phyloP scores from a whole-genome alignment of 1,140 invertebrate genomes.

The Gonioctena quinquepunctata region DNA sequence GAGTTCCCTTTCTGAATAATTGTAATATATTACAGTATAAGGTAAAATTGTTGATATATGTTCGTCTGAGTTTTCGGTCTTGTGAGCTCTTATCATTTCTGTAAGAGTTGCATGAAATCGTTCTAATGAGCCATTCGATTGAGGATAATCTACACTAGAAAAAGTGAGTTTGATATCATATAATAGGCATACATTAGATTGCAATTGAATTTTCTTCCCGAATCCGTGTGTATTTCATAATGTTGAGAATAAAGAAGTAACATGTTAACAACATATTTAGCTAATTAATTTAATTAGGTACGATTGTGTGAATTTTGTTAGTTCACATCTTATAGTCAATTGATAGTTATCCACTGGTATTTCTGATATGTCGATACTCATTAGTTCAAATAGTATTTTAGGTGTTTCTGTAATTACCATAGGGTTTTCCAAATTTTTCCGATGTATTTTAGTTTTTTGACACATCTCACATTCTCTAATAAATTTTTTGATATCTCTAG shows the following conservation, averaged over 20 bases:
- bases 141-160: not conserved
- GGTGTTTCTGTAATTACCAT: conserved; percentile 21
- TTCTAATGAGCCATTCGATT: not conserved
- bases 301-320: not conserved
- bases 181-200: too few species aligned
- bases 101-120: not conserved
- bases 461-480: conserved; percentile 21
- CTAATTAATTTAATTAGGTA: not conserved
- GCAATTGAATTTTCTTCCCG: not conserved
- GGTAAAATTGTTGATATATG: not conserved
- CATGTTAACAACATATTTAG: not conserved
- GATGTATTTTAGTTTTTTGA: conserved; percentile 21
- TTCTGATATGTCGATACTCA: too few species aligned
- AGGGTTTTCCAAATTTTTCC: conserved; percentile 18
- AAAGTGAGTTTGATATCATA: not conserved
- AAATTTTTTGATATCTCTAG: conserved; percentile 14
- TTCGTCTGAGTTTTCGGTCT: not conserved
- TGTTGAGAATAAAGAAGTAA: not conserved
- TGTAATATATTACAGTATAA: not conserved
- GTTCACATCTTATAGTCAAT: not conserved
- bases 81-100: not conserved
- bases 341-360: too few species aligned
- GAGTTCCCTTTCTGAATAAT: not conserved
- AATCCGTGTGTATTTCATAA: not conserved
- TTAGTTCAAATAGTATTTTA: conserved; percentile 17